A percentile compares a stretch with the other conserved stretches of the same genome.
phyloP scores from a whole-genome alignment of 2,888 invertebrate genomes.

The Cataglyphis livida region DNA sequence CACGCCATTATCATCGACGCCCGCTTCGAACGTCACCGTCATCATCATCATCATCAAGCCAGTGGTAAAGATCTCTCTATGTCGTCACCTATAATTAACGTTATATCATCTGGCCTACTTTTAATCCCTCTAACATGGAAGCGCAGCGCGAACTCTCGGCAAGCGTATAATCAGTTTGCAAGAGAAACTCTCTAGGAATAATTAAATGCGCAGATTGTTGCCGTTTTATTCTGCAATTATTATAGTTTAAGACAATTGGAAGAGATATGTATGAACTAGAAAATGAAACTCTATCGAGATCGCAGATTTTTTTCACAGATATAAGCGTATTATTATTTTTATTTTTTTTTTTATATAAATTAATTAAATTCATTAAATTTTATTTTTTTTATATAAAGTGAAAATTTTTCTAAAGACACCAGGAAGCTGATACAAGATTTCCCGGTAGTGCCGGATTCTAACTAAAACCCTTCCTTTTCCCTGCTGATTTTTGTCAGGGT shows the following conservation, averaged over 20 bases:
- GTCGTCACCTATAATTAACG: conserved; percentile 51
- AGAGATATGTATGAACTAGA: neutral
- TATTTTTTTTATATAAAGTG: too few relatives aligned
- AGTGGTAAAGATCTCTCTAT: conserved; percentile 35
- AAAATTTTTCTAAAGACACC: too few relatives aligned
- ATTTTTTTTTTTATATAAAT: too few relatives aligned
- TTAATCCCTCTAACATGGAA: conserved; percentile 22
- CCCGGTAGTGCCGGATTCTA: too few relatives aligned
- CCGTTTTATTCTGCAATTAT: conserved; percentile 4
- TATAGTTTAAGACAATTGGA: neutral
- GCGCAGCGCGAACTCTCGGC: neutral
- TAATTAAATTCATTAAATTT: too few relatives aligned
- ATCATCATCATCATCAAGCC: neutral
- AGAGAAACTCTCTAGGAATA: conserved; percentile 31
- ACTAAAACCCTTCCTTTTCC: too few relatives aligned
- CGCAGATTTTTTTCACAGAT: neutral
- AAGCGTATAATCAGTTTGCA: conserved; percentile 31
- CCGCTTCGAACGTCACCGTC: conserved; percentile 17
- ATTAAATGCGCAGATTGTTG: conserved; percentile 11
- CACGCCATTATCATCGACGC: conserved; percentile 64
- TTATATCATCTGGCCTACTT: conserved; percentile 49
- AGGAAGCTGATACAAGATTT: too few relatives aligned
- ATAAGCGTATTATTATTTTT: too few relatives aligned
- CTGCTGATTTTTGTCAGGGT: conserved; percentile 59
- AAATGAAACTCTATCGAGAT: neutral